Evolutionary conservation across 1,140 invertebrate species (phyloP).

Genomic region (Phortica variegata): DNA sequence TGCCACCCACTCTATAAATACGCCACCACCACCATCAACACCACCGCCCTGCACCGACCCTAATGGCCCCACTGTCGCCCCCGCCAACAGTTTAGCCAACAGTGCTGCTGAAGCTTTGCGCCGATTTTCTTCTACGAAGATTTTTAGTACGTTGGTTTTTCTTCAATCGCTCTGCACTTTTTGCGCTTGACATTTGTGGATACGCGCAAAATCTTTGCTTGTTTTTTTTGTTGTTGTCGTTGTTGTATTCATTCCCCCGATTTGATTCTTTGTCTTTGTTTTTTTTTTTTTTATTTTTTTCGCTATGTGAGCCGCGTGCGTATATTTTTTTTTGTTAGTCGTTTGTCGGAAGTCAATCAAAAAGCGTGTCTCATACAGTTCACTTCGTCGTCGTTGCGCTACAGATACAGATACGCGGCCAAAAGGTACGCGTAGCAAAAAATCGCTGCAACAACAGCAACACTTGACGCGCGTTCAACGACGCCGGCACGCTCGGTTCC

Average conservation of each 20-base stretch:
- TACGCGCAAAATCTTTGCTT: slow-evolving; percentile 27
- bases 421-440: slow-evolving; percentile 18
- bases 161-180: slow-evolving; percentile 11
- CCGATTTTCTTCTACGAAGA: too few relatives aligned
- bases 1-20: too few relatives aligned
- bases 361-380: slow-evolving; percentile 48
- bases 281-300: slow-evolving; percentile 33
- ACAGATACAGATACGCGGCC: slow-evolving; percentile 4
- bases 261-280: slow-evolving; percentile 18
- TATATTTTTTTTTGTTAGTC: slow-evolving; percentile 54
- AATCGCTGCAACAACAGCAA: too few relatives aligned
- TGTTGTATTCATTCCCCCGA: too few relatives aligned
- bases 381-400: slow-evolving; percentile 4
- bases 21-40: too few relatives aligned
- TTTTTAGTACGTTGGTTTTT: too few relatives aligned
- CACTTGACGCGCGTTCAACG: too few relatives aligned
- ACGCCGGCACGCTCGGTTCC: too few relatives aligned
- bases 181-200: slow-evolving; percentile 49
- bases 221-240: slow-evolving; percentile 31
- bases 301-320: slow-evolving; percentile 40
- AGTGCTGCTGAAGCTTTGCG: too few relatives aligned
- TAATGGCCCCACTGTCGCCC: too few relatives aligned
- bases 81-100: too few relatives aligned
- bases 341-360: slow-evolving; percentile 58
- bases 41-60: too few relatives aligned